Base-by-base conservation (phyloP, 2,113 vertebrate genomes). In the Chaenocephalus aceratus region DNA sequence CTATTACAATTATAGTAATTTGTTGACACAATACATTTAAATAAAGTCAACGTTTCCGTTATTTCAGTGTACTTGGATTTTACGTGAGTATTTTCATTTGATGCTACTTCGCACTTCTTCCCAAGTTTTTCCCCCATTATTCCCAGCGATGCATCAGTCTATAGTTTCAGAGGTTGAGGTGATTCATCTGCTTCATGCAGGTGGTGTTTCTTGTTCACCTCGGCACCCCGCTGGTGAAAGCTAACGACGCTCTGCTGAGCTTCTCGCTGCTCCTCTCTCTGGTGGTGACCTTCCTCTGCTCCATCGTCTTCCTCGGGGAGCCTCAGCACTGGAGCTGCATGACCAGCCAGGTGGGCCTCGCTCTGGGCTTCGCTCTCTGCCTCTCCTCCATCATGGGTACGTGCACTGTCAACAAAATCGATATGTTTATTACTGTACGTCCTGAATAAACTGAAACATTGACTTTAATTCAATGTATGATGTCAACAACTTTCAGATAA, bases 351-450 rank as follows among this genome's bases (percentile, higher is more conserved):
- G 92, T 96, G 14, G 94, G 91, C 0, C 90, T 97, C 67, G 95
- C 95, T 2, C 67, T 96, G 65, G 95, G 95, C 15, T 97, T 97
- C 34, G 93, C 96, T 44, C 86, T 97, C 56, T 93, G 92, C 76
- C 94, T 97, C 10, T 95, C 96, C 52, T 96, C 92, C 41, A 91
- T 96, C 81, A 95, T 97, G 86, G 96, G 96, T 94, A 61, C 36
- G 92, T 74, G 3, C 4, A 26, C 23, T 41, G 8, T n/a, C 10
- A 41, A 41, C 5, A 41, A 41, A 41, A 7, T 7, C 3, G 4
- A 30, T 44, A 16, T 15, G 15, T 10, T 41, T 67, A 41, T 26
- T 49, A 11, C 30, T 34, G 3, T 44, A 14, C n/a, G 21, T 54
- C 0, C 26, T 26, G 26, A 26, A 26, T 26, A 26, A 26, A 26